Conservation (phyloP, 2,113 vertebrate species). For the Phrynocephalus versicolor region DNA sequence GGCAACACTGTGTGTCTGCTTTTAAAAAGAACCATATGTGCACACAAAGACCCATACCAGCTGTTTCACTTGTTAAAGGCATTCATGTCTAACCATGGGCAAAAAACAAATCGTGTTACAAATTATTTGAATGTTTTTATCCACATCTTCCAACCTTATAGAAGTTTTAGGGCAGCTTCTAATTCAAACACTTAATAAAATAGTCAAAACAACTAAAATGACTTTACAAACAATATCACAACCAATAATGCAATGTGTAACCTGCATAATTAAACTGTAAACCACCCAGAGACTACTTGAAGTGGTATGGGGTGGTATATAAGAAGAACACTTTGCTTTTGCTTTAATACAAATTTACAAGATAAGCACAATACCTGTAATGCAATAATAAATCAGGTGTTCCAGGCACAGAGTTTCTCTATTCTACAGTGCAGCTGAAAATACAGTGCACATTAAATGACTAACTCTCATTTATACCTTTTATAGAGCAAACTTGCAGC, state of each 20-base stretch:
- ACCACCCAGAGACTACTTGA: too few relatives aligned
- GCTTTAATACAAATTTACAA: too few relatives aligned
- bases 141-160: not conserved
- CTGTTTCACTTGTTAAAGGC: not conserved
- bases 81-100: not conserved
- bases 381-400: not conserved
- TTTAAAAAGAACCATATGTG: not conserved
- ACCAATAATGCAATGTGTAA: not conserved
- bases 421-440: not conserved
- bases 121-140: not conserved
- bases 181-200: not conserved
- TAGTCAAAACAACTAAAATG: not conserved
- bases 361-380: not conserved
- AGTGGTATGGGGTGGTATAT: too few relatives aligned
- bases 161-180: not conserved
- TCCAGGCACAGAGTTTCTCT: not conserved
- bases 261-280: too few relatives aligned
- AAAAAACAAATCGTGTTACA: not conserved
- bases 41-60: not conserved
- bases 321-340: too few relatives aligned
- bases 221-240: not conserved
- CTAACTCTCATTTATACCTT: not conserved
- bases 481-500: not conserved
- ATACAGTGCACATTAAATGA: not conserved
- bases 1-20: not conserved